phyloP scores from a whole-genome alignment of 1,140 invertebrate species.

The Plutomurus gul region DNA sequence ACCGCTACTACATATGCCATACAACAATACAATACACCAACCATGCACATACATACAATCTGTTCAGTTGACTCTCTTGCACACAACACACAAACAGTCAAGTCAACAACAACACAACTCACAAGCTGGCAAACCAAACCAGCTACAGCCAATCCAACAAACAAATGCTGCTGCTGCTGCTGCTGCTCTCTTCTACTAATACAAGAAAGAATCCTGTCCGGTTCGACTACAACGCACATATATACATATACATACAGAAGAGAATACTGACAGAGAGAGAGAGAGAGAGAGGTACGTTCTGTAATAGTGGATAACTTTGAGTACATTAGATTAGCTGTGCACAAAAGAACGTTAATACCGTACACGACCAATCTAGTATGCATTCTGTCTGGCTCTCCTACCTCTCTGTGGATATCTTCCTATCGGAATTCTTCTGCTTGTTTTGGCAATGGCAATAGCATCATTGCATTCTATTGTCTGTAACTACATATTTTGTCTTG shows the following conservation, averaged over 20 bases:
- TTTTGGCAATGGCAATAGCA: background rate
- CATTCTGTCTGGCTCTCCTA: too few relatives aligned
- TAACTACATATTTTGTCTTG: background rate
- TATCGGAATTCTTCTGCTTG: slow-evolving; percentile 12
- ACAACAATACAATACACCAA: background rate
- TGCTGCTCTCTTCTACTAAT: background rate
- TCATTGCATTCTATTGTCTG: background rate
- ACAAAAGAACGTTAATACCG: background rate
- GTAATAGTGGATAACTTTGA: too few relatives aligned
- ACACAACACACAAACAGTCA: too few relatives aligned
- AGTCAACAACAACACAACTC: too few relatives aligned
- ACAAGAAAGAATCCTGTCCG: slow-evolving; percentile 26
- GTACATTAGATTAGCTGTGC: background rate
- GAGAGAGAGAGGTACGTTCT: too few relatives aligned
- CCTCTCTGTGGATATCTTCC: slow-evolving; percentile 20
- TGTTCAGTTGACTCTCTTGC: too few relatives aligned
- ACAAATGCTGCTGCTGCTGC: background rate
- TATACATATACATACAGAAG: background rate
- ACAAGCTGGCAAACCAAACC: too few relatives aligned
- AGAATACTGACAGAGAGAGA: too few relatives aligned
- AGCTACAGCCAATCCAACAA: too few relatives aligned
- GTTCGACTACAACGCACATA: background rate
- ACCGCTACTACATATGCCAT: background rate
- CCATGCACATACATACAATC: background rate
- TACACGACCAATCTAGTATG: background rate